Evolutionary conservation across 2,888 invertebrate species (phyloP), one percentile per base, ranked within the genome.

Genomic region (Lepidocyrtoides sp.): DNA sequence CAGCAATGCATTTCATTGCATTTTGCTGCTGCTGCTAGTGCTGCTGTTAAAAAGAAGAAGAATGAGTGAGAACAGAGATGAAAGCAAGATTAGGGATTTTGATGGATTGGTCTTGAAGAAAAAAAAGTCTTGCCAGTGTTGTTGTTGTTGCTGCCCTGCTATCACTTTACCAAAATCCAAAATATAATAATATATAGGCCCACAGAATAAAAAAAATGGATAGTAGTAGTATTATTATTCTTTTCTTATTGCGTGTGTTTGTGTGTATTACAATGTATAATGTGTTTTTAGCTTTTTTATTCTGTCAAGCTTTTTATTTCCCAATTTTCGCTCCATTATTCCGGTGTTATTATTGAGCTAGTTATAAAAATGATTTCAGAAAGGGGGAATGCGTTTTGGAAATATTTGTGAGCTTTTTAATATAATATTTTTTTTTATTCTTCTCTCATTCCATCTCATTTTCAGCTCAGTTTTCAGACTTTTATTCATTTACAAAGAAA

Each of bases 71-170:
- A 89, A 89, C 54, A 72, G 82, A 89, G 89, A 89, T 89, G 89
- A 89, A 89, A 89, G 89, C 89, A 72, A 89, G 89, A 89, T 89
- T 89, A 89, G 89, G 83, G 89, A 82, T 29, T 89, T 89, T 89
- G 89, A 89, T 89, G 89, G 89, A 89, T 89, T 89, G 89, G 83
- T 82, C 60, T 83, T 69, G 88, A 66, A 84, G 41, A 44, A 57
- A 77, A 69, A 77, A 77, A 81, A 51, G 77, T 77, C 77, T 77
- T 51, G 51, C n/a, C 36, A 41, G 69, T 51, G 26, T 77, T 41
- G 20, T 41, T 81, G 77, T 29, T 51, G 57, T 36, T 81, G 41
- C 23, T 32, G 20, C 75, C 12, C 14, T 54, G 26, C 77, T 54
- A 23, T 48, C 32, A 26, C 54, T 79, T 17, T 29, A 14, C 51